Base-by-base conservation (phyloP, 2,888 invertebrate genomes). In the Automeris io region DNA sequence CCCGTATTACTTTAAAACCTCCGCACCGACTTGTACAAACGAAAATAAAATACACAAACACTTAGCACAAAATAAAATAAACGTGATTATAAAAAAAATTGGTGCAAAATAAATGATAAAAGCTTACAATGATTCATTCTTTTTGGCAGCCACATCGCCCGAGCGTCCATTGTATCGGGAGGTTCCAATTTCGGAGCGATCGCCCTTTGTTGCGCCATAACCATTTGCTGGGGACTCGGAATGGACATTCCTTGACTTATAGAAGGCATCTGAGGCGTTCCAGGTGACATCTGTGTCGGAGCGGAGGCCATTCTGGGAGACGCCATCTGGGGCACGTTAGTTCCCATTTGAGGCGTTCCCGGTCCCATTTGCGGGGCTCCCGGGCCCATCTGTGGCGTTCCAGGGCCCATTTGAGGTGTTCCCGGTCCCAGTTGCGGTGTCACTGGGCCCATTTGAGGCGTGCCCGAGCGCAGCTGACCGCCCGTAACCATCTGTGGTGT, bases 51-150 rank as follows among this genome's bases (percentile, higher is more conserved):
- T 9, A 33, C 7, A 41, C 33, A 39, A 35, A 45, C 25, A 43
- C 41, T 33, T 39, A 42, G 29, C 38, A 39, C 39, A 35, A 37
- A 33, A 51, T 47, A 37, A 19, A 46, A 35, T 5, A 21, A 43
- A 43, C n/a, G 33, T 34, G 33, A 22, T 32, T 19, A 25, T 18
- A 37, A 47, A 36, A 56, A 57, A 54, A 51, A 44, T 33, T 42
- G 46, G 61, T 62, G 61, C 61, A 62, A 62, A 62, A 53, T 53
- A 65, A 62, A 65, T 57, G 25, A 40, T 46, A 49, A 67, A 86
- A 86, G 88, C 90, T 90, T 90, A 90, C 90, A 86, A 88, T 90
- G 89, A 63, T 89, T 89, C 85, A 90, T 89, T 83, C 89, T 75
- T 71, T 90, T 88, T 48, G 90, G 90, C 72, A 90, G 85, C 91